Base-by-base conservation (phyloP, 2,113 vertebrate genomes). In the Euleptes europaea region DNA sequence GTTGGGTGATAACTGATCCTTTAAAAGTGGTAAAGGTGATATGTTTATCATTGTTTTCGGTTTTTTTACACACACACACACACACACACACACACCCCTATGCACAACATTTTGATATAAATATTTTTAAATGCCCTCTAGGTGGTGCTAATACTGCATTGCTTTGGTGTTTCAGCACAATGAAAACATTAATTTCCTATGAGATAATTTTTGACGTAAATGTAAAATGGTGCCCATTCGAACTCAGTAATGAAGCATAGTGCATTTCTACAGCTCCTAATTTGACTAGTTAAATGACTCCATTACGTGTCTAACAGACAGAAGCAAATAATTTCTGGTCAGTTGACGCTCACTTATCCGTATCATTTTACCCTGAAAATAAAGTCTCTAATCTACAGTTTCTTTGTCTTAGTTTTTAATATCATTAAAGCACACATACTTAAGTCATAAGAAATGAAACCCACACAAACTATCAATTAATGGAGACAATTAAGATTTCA, bases 301-400 rank as follows among this genome's bases (percentile, higher is more conserved):
- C 98, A 99, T 99, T 99, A 99, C 98, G 98, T 98, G 98, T 98
- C 98, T 98, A 99, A 99, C 98, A 99, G 98, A 98, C 98, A 99
- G 98, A 98, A 97, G 98, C 97, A 97, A 98, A 99, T 99, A 98
- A 98, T 99, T 99, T 99, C 99, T 99, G 98, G 98, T 99, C 99
- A 99, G 98, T 99, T 98, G 98, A 98, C 97, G 98, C 97, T 98
- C 98, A 98, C 97, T 99, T 98, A 99, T 96, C 97, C 98, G 96
- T 98, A 97, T 98, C 98, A 97, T 97, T 97, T 97, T 97, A 97
- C 96, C 95, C 96, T 97, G 97, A 97, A 98, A 97, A 97, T 97
- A 97, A 97, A 97, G 96, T 97, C 96, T 96, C 95, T 96, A 95
- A 96, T 97, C 97, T 95, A 95, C 95, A 94, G 95, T 96, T 97